phyloP scores from a whole-genome alignment of 2,797 vertebrate genomes.

The Tapera naevia region DNA sequence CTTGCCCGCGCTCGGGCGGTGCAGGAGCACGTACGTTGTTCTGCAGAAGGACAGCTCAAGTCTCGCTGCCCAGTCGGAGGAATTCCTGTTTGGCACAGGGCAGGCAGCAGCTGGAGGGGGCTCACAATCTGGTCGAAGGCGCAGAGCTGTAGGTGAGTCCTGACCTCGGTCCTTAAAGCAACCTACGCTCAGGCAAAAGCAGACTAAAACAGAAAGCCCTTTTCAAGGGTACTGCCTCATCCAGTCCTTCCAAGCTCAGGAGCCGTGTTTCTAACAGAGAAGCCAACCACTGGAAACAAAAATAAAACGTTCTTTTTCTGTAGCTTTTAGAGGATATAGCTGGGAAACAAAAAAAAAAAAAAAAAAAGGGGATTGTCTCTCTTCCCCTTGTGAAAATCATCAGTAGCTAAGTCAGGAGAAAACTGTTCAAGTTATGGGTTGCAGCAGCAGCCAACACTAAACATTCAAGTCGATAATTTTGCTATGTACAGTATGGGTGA shows the following conservation, averaged over 20 bases:
- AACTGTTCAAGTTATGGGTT: conserved; percentile 76
- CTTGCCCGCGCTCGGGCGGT: neutral
- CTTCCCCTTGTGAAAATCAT: conserved; percentile 58
- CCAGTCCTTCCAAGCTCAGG: conserved; percentile 7
- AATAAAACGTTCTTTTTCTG: conserved; percentile 42
- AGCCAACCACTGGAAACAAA: conserved; percentile 43
- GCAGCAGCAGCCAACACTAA: conserved; percentile 86
- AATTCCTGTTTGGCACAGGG: neutral
- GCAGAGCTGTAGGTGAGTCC: conserved; percentile 22
- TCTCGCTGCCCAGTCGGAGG: neutral
- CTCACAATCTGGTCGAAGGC: neutral
- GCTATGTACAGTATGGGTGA: conserved; percentile 85
- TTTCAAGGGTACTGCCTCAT: conserved; percentile 5
- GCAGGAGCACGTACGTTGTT: neutral
- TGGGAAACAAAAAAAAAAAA: neutral
- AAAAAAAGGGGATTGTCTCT: conserved; percentile 35
- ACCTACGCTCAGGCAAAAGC: neutral
- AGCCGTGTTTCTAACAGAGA: conserved; percentile 40
- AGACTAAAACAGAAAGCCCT: conserved; percentile 19
- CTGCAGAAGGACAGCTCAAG: neutral
- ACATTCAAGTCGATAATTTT: conserved; percentile 86
- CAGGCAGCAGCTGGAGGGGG: conserved; percentile 28
- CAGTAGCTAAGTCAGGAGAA: conserved; percentile 63
- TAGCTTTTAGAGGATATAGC: conserved; percentile 47
- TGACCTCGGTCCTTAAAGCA: neutral